These are phyloP conservation scores for Choreutis nemorana DNA, from an alignment of 2,888 invertebrate genomes.

Conservation along the genomic window DNA sequence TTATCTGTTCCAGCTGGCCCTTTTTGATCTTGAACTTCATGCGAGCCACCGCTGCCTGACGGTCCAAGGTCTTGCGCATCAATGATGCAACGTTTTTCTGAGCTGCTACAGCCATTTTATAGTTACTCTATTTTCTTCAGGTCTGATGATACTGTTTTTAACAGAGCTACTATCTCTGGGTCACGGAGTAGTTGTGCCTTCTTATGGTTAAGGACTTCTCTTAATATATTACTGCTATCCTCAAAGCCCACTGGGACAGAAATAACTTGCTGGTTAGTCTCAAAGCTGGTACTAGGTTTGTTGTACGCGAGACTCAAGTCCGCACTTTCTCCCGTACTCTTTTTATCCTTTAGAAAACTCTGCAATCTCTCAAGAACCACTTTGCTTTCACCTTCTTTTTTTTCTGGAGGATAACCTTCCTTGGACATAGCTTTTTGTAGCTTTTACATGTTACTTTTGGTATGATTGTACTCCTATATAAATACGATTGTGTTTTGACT, in stretches of 20 bases:
- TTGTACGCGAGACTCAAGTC: constrained; percentile 32
- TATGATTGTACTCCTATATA: too few species aligned
- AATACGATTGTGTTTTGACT: too few species aligned
- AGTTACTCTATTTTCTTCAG: constrained; percentile 37
- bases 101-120: constrained; percentile 42
- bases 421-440: constrained; percentile 42
- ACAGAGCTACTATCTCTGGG: constrained; percentile 49
- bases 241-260: constrained; percentile 27
- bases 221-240: constrained; percentile 45
- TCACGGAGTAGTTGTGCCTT: constrained; percentile 53
- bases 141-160: constrained; percentile 45
- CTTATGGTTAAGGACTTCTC: constrained; percentile 55
- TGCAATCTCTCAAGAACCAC: constrained; percentile 56
- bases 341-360: constrained; percentile 55
- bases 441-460: constrained; percentile 20
- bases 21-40: constrained; percentile 46
- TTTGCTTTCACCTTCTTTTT: constrained; percentile 58
- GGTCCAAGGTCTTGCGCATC: constrained; percentile 49
- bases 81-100: constrained; percentile 47
- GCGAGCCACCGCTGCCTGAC: constrained; percentile 39
- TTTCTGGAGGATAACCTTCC: constrained; percentile 59
- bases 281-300: constrained; percentile 50
- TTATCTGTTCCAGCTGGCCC: constrained; percentile 49
- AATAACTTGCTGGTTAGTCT: constrained; percentile 28
- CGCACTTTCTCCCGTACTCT: constrained; percentile 28